Evolutionary conservation across 2,113 vertebrate species (phyloP).

Genomic region (Cacatua alba): DNA sequence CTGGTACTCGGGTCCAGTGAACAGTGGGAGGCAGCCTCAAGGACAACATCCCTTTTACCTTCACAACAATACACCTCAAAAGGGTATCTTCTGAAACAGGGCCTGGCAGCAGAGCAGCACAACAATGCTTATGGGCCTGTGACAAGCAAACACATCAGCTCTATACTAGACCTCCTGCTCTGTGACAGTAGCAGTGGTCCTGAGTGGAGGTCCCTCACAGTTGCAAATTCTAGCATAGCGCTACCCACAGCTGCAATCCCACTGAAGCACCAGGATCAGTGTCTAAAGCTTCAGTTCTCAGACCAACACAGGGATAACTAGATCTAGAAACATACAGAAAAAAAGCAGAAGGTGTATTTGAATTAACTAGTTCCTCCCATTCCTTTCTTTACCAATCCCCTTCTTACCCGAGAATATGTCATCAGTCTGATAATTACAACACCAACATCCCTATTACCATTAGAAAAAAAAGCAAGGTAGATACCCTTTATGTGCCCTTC

Average conservation of each 20-base stretch:
- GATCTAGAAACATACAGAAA: background rate
- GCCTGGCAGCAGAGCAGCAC: background rate
- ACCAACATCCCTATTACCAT: background rate
- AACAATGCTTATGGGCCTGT: rapidly evolving
- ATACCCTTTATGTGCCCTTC: background rate
- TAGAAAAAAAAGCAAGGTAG: background rate
- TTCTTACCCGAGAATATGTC: background rate
- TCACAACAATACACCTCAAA: background rate
- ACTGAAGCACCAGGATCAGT: background rate
- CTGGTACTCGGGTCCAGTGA: background rate
- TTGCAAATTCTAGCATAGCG: background rate
- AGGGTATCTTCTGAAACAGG: background rate
- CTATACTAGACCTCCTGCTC: background rate
- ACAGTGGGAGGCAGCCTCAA: background rate
- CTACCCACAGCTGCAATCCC: background rate
- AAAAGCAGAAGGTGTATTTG: background rate
- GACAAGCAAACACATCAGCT: background rate
- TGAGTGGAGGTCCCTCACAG: background rate
- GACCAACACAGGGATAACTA: background rate
- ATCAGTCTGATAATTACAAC: constrained; percentile 11
- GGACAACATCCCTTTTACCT: background rate
- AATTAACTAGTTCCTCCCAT: constrained; percentile 15
- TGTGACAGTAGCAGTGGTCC: background rate
- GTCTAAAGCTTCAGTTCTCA: background rate
- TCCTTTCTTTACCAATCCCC: constrained; percentile 8